Percentiles rank a stretch among this genome's conserved stretches.
phyloP scores from a whole-genome alignment of 2,113 vertebrate species.

The Corythoichthys haematopterus region DNA sequence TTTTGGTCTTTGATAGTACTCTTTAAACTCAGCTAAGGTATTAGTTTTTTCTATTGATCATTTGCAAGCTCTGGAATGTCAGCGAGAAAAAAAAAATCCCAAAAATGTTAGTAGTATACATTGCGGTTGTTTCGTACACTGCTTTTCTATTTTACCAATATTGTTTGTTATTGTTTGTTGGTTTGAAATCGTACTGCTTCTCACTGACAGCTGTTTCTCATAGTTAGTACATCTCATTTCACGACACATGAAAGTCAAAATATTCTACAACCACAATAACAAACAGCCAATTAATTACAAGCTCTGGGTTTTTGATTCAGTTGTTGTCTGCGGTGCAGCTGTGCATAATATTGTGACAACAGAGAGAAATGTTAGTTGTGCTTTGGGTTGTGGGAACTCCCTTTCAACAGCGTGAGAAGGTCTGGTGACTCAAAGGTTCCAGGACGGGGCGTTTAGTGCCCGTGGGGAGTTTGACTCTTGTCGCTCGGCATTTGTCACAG shows the following conservation, averaged over 20 bases:
- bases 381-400: not conserved
- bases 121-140: not conserved
- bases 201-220: not conserved
- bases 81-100: not conserved
- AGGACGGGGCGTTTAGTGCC: not conserved
- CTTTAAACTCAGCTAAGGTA: not conserved
- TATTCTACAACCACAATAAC: not conserved
- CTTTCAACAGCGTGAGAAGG: not conserved
- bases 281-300: not conserved
- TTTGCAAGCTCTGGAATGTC: not conserved
- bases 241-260: not conserved
- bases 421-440: not conserved
- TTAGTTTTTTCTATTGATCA: not conserved
- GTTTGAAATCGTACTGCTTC: not conserved
- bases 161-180: not conserved
- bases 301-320: not conserved
- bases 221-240: not conserved
- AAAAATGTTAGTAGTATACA: not conserved
- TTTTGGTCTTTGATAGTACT: not conserved
- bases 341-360: not conserved
- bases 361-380: not conserved
- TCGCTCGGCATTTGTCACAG: constrained; percentile 1
- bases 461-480: not conserved
- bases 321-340: not conserved
- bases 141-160: not conserved